Percentiles rank a stretch among this genome's conserved stretches.
Conservation (phyloP, 2,888 invertebrate species). For the Lydus trimaculatus region DNA sequence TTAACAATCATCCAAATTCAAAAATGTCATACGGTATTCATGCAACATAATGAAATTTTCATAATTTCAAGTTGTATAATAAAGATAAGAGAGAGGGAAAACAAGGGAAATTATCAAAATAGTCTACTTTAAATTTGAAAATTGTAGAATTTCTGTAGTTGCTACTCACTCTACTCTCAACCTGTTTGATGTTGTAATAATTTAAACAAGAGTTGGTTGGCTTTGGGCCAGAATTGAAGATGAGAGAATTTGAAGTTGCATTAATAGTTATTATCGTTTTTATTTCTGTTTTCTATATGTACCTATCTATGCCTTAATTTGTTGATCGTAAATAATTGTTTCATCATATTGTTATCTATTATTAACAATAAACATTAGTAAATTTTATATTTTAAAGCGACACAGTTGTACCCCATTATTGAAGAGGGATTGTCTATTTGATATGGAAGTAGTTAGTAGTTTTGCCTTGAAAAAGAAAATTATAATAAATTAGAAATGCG, state of each 20-base stretch:
- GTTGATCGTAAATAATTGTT: constrained; percentile 6
- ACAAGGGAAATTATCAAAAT: no score
- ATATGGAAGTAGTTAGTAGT: no score
- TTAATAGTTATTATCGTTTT: constrained; percentile 17
- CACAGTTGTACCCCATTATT: no score
- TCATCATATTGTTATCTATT: neutral
- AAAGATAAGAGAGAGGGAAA: no score
- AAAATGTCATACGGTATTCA: neutral
- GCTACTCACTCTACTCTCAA: neutral
- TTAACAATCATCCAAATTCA: neutral
- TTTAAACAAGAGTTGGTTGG: constrained; percentile 19
- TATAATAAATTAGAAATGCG: neutral
- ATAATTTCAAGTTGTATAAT: neutral
- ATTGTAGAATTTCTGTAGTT: no score
- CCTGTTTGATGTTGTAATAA: constrained; percentile 6
- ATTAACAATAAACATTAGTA: neutral
- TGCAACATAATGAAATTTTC: neutral
- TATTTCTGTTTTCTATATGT: neutral
- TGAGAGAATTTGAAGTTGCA: constrained; percentile 15
- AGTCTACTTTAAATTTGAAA: no score
- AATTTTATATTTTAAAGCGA: neutral
- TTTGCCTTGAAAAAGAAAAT: no score
- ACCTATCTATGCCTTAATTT: neutral
- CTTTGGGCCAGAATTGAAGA: constrained; percentile 5
- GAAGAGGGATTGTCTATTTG: no score